Percentiles rank a stretch among this genome's conserved stretches.
Conservation (phyloP, 2,888 invertebrate genomes). For the Unio pictorum region DNA sequence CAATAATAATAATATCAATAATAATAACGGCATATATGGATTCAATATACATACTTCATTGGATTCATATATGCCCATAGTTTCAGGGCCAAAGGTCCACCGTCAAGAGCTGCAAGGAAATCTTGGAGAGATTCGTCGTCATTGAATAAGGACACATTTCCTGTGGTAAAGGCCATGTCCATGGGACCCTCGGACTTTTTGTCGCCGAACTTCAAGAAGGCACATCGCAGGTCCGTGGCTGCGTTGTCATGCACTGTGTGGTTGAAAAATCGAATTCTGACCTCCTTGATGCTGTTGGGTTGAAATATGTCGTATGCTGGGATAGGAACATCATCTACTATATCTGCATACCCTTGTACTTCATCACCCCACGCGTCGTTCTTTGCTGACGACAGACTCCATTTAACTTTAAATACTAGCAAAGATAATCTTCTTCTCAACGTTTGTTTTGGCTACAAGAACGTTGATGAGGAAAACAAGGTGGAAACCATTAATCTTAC, state of each 20-base stretch:
- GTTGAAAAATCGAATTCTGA: conserved; percentile 28
- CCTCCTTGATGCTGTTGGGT: conserved; percentile 13
- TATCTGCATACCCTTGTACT: conserved; percentile 24
- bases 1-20: background rate
- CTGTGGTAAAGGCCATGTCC: conserved; percentile 29
- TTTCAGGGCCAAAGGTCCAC: conserved; percentile 20
- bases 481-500: too few species aligned
- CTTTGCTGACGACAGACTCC: conserved; percentile 28
- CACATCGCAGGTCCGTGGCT: conserved; percentile 27
- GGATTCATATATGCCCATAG: conserved; percentile 9
- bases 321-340: conserved; percentile 16
- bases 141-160: conserved; percentile 18
- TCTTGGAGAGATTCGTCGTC: conserved; percentile 16
- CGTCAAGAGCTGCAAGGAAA: conserved; percentile 26
- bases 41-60: conserved; percentile 13
- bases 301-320: conserved; percentile 6
- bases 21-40: background rate
- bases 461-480: too few species aligned
- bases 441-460: too few species aligned
- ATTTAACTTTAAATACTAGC: conserved; percentile 35
- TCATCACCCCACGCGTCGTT: conserved; percentile 35
- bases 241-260: conserved; percentile 29
- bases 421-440: conserved; percentile 19
- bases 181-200: conserved; percentile 20
- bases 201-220: conserved; percentile 28